Base-by-base conservation (phyloP, 2,113 vertebrate species). In the Hypomesus transpacificus region DNA sequence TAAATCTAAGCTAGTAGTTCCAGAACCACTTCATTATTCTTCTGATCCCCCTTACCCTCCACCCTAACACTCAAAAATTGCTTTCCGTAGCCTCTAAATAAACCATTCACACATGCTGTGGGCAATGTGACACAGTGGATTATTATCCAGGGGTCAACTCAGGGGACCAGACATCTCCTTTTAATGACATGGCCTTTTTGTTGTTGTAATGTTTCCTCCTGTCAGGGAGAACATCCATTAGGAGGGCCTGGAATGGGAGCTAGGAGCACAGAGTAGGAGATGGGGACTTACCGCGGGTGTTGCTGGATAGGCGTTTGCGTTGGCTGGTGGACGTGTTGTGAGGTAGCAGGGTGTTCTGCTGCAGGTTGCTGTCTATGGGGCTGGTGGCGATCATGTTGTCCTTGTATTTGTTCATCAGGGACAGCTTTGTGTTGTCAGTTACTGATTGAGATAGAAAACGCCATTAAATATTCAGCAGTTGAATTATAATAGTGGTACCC, bases 391-490 rank as follows among this genome's bases (percentile, higher is more conserved):
- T 98, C 89, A 99, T 97, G 87, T 96, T 99, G 90, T 99, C 96
- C 88, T 99, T 99, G 88, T 98, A 99, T 80, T 98, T 99, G 92
- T 95, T 99, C 97, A 99, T 99, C 76, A 99, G 89, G 17, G 96
- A 97, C 86, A 99, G 89, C 86, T 99, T 99, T 86, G 96, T 96
- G 0, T 93, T 97, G 75, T 99, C 97, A 0, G 93, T 96, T 78
- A 96, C 97, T 95, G 91, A 70, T n/a, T 61, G 50, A 39, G 73
- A 62, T 18, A 70, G 67, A 68, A 64, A 75, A 46, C 9, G 1
- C 39, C 39, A 46, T 46, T 46, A 46, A 46, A 46, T 46, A 46
- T 46, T 56, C n/a, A 56, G 54, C n/a, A 56, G n/a, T 18, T 18
- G n/a, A 56, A n/a, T n/a, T 56, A 56, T 56, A 56, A 56, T 20